A percentile compares a stretch with the other conserved stretches of the same genome.
Evolutionary conservation across 1,140 invertebrate genomes (phyloP).

Genomic region (Drosophila mauritiana): DNA sequence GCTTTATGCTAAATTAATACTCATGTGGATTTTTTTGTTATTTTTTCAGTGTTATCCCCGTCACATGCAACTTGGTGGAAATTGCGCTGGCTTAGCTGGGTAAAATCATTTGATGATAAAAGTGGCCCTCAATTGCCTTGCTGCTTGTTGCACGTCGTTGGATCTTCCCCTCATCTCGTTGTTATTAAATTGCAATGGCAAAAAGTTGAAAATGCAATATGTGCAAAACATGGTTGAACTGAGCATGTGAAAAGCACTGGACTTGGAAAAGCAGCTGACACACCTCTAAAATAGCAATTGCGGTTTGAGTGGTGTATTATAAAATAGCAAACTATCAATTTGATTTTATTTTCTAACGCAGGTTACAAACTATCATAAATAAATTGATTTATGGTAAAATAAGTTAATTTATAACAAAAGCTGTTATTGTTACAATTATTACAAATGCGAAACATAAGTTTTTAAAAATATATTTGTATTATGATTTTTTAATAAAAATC

Average conservation of each 20-base stretch:
- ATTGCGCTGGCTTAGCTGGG: constrained; percentile 57
- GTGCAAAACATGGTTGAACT: constrained; percentile 1
- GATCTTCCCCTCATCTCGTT: not conserved
- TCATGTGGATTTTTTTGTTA: too few species aligned
- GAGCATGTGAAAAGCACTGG: constrained; percentile 14
- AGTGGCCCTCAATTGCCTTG: constrained; percentile 77
- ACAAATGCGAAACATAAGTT: too few species aligned
- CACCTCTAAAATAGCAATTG: constrained; percentile 41
- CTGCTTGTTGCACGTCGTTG: constrained; percentile 52
- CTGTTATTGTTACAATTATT: too few species aligned
- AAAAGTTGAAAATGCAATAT: constrained; percentile 14
- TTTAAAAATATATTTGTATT: too few species aligned
- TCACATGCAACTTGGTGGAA: constrained; percentile 49
- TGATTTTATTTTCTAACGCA: not conserved
- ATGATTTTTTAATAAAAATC: too few species aligned
- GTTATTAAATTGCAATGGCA: constrained; percentile 68
- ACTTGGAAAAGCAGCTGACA: constrained; percentile 21
- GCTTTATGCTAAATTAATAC: too few species aligned
- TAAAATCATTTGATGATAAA: constrained; percentile 79
- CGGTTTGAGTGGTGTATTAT: constrained; percentile 36
- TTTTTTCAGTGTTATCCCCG: not conserved
- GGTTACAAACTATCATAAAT: not conserved
- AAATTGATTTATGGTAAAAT: too few species aligned
- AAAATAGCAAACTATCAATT: constrained; percentile 12
- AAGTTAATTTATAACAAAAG: too few species aligned